Evolutionary conservation across 2,888 invertebrate species (phyloP), one percentile per base, ranked within the genome.

Genomic region (Isoperla grammatica): DNA sequence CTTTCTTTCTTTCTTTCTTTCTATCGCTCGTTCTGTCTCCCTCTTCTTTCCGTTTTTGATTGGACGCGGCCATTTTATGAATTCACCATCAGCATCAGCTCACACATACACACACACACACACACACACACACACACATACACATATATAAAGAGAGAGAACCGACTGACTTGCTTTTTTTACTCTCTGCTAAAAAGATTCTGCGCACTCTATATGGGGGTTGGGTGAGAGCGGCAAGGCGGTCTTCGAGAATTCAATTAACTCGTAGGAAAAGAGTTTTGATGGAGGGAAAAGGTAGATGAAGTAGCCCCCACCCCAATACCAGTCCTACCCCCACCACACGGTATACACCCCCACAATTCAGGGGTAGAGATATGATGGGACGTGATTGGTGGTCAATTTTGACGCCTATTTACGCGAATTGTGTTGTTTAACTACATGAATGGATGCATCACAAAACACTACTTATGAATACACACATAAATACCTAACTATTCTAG

Each of bases 201-300:
- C 57, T 61, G 61, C 61, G 61, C 61, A 61, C 43, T 53, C 46
- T 50, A 29, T n/a, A 2, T 23, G 19, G n/a, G 45, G 23, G 19
- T 15, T 22, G 48, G 40, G 39, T 17, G n/a, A 17, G 54, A 39
- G 29, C 37, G 11, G 29, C 29, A 50, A 54, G 55, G 59, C 61
- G 61, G 62, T 64, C 65, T 61, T 62, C 62, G 61, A 62, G 64
- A 65, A 65, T 65, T 65, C 65, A 65, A 65, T 65, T 65, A 65
- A 65, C 61, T 59, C 57, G 56, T 29, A 59, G 61, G 60, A 63
- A 60, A 63, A 61, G 61, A 59, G 63, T 62, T 63, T 65, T 65
- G 60, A 60, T 57, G 56, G 59, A 55, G 57, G 49, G 58, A 57
- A 59, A 48, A 50, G 59, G 59, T 56, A 56, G 56, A 49, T 50